Conservation (phyloP, 2,797 vertebrate species). For the Coluber constrictor region DNA sequence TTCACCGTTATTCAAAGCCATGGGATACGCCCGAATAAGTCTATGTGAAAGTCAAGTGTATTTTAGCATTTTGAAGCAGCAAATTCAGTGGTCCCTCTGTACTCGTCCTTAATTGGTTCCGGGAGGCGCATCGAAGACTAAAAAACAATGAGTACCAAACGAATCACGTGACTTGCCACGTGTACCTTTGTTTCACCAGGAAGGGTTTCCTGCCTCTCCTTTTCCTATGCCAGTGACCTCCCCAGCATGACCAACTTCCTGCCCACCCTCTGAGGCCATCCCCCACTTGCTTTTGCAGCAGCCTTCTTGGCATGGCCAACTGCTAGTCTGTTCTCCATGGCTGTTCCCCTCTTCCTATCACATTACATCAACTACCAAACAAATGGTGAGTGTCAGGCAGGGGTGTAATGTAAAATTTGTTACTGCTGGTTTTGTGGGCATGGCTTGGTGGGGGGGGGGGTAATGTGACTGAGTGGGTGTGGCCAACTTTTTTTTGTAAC, state of each 20-base stretch:
- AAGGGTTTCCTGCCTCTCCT: neutral
- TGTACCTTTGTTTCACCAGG: neutral
- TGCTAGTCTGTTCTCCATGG: too few relatives aligned
- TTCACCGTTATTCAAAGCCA: neutral
- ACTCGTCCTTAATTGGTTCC: neutral
- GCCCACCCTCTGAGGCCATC: neutral
- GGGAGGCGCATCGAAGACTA: neutral
- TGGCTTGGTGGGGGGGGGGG: too few relatives aligned
- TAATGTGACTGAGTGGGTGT: too few relatives aligned
- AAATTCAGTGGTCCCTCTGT: neutral
- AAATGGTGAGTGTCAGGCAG: too few relatives aligned
- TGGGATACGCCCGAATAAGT: neutral
- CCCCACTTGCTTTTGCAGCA: too few relatives aligned
- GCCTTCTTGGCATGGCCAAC: too few relatives aligned
- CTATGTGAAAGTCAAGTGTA: neutral
- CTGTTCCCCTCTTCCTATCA: too few relatives aligned
- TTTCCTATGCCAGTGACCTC: neutral
- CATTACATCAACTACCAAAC: too few relatives aligned
- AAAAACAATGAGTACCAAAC: neutral
- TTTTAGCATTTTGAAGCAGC: neutral
- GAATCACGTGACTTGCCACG: neutral
- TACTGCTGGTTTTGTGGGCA: too few relatives aligned
- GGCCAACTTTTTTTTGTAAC: too few relatives aligned
- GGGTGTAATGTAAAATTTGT: too few relatives aligned
- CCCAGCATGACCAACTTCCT: neutral